phyloP scores from a whole-genome alignment of 1,140 invertebrate genomes.

The Sycophila sp. region DNA sequence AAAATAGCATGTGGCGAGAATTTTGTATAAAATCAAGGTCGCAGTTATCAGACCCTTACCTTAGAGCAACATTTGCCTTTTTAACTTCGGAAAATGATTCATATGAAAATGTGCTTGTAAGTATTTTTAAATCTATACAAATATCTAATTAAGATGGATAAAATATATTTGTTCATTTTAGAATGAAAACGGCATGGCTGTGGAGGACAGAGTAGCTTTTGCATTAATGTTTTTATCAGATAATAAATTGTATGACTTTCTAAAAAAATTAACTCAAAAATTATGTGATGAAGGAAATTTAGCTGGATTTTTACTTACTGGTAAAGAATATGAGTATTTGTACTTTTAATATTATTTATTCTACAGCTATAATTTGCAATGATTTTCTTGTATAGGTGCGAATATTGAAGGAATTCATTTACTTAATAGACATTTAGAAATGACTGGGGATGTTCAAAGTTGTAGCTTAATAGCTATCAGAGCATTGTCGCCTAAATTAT shows the following conservation, averaged over 20 bases:
- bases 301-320: constrained; percentile 87
- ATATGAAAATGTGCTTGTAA: constrained; percentile 84
- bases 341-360: constrained; percentile 20
- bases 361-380: too few relatives aligned
- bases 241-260: constrained; percentile 80
- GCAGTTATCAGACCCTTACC: constrained; percentile 86
- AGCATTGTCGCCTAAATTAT: constrained; percentile 75
- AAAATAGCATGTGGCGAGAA: constrained; percentile 83
- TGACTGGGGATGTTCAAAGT: constrained; percentile 92
- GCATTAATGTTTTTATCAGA: constrained; percentile 90
- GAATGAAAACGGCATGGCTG: constrained; percentile 82
- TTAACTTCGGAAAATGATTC: constrained; percentile 83
- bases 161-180: constrained; percentile 58
- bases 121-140: constrained; percentile 46
- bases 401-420: constrained; percentile 79
- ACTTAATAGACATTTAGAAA: constrained; percentile 89
- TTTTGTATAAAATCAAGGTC: constrained; percentile 77
- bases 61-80: constrained; percentile 92
- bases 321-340: constrained; percentile 58
- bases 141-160: not conserved
- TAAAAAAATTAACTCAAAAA: constrained; percentile 75
- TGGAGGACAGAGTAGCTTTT: constrained; percentile 93
- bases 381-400: constrained; percentile 67
- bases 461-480: constrained; percentile 83
- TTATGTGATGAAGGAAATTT: constrained; percentile 83